Percentiles rank a stretch among this genome's conserved stretches.
Evolutionary conservation across 2,888 invertebrate genomes (phyloP).

Genomic region (Caprella mutica): DNA sequence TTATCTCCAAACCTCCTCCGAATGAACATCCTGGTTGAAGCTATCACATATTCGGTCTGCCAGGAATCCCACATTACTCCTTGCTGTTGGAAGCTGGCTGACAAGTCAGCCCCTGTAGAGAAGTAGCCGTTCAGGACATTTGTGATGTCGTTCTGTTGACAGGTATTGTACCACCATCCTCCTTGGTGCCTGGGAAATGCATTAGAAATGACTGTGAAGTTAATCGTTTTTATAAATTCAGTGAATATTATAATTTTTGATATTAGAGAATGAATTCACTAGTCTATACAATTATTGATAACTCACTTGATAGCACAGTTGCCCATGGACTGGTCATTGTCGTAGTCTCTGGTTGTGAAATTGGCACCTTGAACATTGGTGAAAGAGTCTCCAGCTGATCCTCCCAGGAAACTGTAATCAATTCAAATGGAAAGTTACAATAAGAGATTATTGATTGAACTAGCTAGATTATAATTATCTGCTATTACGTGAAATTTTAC

Average conservation of each 20-base stretch:
- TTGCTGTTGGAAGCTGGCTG: background rate
- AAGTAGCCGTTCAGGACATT: slow-evolving; percentile 8
- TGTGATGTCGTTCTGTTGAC: background rate
- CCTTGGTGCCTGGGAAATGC: slow-evolving; percentile 1
- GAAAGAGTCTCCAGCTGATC: background rate
- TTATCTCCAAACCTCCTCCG: background rate
- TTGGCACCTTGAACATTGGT: background rate
- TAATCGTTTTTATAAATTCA: too few species aligned
- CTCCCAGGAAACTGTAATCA: slow-evolving; percentile 1
- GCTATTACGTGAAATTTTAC: too few species aligned
- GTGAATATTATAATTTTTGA: too few species aligned
- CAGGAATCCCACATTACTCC: background rate
- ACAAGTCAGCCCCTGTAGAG: background rate
- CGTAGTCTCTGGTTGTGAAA: slow-evolving; percentile 2
- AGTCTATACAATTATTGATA: too few species aligned
- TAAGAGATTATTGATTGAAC: too few species aligned
- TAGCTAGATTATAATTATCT: too few species aligned
- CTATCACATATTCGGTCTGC: background rate
- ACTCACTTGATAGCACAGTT: slow-evolving; percentile 9
- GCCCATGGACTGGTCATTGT: background rate
- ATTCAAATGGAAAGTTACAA: too few species aligned
- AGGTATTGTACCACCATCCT: slow-evolving; percentile 9
- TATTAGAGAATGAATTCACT: too few species aligned
- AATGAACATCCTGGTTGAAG: slow-evolving; percentile 2
- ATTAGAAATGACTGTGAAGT: too few species aligned